Evolutionary conservation across 2,113 vertebrate genomes (phyloP).

Genomic region (Gymnogyps californianus): DNA sequence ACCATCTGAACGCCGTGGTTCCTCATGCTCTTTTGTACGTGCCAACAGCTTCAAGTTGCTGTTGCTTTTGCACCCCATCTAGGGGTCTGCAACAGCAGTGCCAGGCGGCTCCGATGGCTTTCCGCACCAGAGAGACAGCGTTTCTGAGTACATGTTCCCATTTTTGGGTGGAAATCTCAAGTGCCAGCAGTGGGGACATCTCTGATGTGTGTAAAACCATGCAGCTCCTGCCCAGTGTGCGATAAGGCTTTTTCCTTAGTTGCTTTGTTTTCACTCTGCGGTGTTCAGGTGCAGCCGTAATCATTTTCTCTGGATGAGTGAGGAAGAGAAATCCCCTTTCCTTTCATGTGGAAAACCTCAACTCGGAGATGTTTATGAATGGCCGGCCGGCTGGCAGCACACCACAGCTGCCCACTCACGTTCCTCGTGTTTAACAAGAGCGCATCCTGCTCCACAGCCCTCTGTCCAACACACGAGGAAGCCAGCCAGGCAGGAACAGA

Average conservation of each 20-base stretch:
- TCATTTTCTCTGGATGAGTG: not conserved
- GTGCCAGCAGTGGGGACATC: not conserved
- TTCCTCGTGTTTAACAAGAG: not conserved
- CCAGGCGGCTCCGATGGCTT: rapidly evolving
- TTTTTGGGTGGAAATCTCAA: not conserved
- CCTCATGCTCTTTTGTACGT: rapidly evolving
- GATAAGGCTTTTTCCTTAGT: not conserved
- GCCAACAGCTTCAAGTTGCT: not conserved
- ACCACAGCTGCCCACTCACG: rapidly evolving
- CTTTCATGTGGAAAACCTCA: not conserved
- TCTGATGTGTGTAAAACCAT: not conserved
- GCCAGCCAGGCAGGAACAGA: not conserved
- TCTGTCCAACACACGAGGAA: not conserved
- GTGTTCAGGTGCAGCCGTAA: not conserved
- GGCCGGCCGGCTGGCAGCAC: not conserved
- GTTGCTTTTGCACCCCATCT: not conserved
- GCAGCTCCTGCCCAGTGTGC: not conserved
- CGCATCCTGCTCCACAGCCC: not conserved
- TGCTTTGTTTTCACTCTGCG: not conserved
- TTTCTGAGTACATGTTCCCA: rapidly evolving
- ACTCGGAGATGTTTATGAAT: not conserved
- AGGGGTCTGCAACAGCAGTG: rapidly evolving
- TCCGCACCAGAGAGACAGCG: rapidly evolving
- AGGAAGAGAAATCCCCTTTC: not conserved
- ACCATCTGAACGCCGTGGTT: rapidly evolving